phyloP scores from a whole-genome alignment of 2,113 vertebrate genomes.

The Phylloscopus trochiloides region DNA sequence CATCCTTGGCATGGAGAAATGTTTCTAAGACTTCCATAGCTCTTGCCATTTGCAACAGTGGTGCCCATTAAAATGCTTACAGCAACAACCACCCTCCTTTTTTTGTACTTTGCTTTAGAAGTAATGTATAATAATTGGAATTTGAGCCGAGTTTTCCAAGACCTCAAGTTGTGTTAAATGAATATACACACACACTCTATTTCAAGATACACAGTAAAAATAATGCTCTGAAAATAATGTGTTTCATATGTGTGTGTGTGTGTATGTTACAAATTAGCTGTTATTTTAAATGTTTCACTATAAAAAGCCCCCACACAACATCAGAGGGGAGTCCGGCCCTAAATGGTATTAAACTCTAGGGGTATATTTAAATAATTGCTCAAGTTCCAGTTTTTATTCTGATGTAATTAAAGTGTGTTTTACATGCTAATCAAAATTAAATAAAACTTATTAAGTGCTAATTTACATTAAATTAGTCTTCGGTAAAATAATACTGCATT shows the following conservation, averaged over 20 bases:
- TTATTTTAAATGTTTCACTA: slow-evolving; percentile 43
- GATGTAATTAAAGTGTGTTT: slow-evolving; percentile 10
- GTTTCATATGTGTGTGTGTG: slow-evolving; percentile 19
- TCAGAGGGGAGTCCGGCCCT: neutral
- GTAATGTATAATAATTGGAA: slow-evolving; percentile 15
- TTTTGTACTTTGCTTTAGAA: neutral
- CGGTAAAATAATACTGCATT: neutral
- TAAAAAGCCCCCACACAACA: neutral
- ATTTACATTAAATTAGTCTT: slow-evolving; percentile 5
- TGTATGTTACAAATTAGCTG: slow-evolving; percentile 53
- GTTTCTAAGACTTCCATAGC: neutral
- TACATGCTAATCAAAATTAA: slow-evolving; percentile 22
- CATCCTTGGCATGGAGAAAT: neutral
- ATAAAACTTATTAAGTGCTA: neutral
- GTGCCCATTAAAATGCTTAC: neutral
- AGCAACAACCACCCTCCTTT: neutral
- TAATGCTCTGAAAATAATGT: slow-evolving; percentile 31
- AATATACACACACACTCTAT: neutral
- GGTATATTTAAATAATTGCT: slow-evolving; percentile 43
- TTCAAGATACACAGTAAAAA: slow-evolving; percentile 38
- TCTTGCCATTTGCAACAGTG: neutral
- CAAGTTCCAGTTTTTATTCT: slow-evolving; percentile 33
- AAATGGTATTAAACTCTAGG: slow-evolving; percentile 7
- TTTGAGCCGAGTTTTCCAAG: neutral
- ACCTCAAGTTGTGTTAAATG: neutral